Evolutionary conservation across 2,797 vertebrate genomes (phyloP), one percentile per base, ranked within the genome.

Genomic region (Rallus crepitans): DNA sequence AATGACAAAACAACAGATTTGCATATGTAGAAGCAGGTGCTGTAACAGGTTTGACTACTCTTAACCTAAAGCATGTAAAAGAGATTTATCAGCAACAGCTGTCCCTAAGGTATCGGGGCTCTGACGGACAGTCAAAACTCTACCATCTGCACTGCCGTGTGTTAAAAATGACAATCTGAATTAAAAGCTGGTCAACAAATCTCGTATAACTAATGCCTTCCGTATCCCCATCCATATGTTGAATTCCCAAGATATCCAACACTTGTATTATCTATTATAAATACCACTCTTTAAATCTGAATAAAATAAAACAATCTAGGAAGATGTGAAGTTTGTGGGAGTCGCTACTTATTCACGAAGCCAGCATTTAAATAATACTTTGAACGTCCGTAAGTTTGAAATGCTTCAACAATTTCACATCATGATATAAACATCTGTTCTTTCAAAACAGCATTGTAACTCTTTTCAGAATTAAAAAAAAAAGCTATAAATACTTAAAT

Each of bases 1-100:
- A 98, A 99, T 98, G 98, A 99, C 98, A 99, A 98, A 99, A 98
- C 98, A 98, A 99, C 98, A 99, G 98, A 99, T 99, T 98, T 99
- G 98, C 98, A 99, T 99, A 98, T 98, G 97, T 96, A 98, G 98
- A 99, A 99, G 98, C 99, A 99, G 99, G 99, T 99, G 99, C 98
- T 98, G 94, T 98, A 99, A 99, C 99, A 99, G 99, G 98, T 99
- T 99, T 99, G 98, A 98, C 96, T 99, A 98, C 98, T 98, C 98
- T 98, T 99, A 98, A 99, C 99, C 98, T 97, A 94, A 98, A 98
- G 97, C 93, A 95, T 96, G 97, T 98, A 96, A 98, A 98, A 98
- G 98, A 98, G 97, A 97, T 99, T 99, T 98, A 98, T 98, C 98
- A 98, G 97, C 98, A 99, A 98, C 98, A 99, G 98, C 99, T 99